phyloP scores from a whole-genome alignment of 2,888 invertebrate species.

The Cataglyphis albicans region DNA sequence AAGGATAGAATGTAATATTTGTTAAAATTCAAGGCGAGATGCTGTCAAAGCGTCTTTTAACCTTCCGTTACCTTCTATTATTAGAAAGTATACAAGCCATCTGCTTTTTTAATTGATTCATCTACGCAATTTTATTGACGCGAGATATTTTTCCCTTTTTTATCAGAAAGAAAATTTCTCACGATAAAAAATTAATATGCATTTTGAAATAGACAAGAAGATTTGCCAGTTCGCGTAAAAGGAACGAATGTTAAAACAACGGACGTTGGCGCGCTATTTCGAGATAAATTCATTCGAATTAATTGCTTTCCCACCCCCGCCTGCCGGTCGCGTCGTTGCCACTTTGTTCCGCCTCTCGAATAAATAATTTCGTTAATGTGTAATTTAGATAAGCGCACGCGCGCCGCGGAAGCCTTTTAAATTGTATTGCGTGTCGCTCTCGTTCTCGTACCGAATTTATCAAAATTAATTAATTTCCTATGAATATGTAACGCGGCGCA shows the following conservation, averaged over 20 bases:
- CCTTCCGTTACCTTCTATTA: neutral
- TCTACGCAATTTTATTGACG: slow-evolving; percentile 4
- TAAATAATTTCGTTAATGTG: slow-evolving; percentile 69
- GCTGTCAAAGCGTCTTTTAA: neutral
- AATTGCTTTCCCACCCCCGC: slow-evolving; percentile 55
- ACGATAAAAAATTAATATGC: slow-evolving; percentile 46
- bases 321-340: slow-evolving; percentile 45
- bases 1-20: slow-evolving; percentile 46
- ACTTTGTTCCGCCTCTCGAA: slow-evolving; percentile 56
- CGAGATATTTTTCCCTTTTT: neutral
- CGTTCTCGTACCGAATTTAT: slow-evolving; percentile 65
- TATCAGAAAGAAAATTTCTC: neutral
- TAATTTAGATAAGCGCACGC: slow-evolving; percentile 55
- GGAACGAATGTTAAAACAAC: slow-evolving; percentile 43
- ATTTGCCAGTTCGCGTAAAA: slow-evolving; percentile 60
- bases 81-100: neutral
- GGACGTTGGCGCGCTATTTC: slow-evolving; percentile 36
- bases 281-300: slow-evolving; percentile 68
- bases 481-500: slow-evolving; percentile 62
- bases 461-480: slow-evolving; percentile 70
- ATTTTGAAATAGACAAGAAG: slow-evolving; percentile 47
- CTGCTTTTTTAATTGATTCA: slow-evolving; percentile 32
- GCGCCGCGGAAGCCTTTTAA: slow-evolving; percentile 60
- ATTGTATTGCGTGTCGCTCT: slow-evolving; percentile 65
- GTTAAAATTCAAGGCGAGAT: slow-evolving; percentile 11